These are phyloP conservation scores for Platycercus adscitus DNA, from an alignment of 2,113 vertebrate species.

Conservation along the genomic window DNA sequence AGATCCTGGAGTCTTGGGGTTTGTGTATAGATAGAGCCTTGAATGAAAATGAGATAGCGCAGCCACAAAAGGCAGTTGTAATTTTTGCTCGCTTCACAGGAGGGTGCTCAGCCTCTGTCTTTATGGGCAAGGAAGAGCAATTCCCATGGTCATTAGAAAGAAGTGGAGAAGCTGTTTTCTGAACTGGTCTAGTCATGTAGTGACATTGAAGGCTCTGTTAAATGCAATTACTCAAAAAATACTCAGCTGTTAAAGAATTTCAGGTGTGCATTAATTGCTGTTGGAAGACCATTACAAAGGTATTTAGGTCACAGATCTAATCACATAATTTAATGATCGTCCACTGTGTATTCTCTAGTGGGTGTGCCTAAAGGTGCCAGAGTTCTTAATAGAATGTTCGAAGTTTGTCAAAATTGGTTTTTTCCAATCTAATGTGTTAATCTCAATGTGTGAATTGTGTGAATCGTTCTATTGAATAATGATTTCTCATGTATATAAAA, in stretches of 20 bases:
- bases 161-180: neutral
- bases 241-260: neutral
- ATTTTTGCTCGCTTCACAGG: constrained; percentile 63
- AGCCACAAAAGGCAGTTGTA: constrained; percentile 52
- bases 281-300: neutral
- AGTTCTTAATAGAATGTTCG: neutral
- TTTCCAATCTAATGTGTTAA: neutral
- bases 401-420: neutral
- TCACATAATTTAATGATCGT: neutral
- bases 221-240: neutral
- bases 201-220: neutral
- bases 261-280: constrained; percentile 14
- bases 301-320: constrained; percentile 51
- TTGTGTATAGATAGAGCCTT: neutral
- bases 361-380: neutral
- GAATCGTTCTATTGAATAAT: neutral
- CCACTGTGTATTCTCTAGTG: neutral
- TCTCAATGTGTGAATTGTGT: neutral
- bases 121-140: neutral
- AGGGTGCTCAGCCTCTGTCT: constrained; percentile 64
- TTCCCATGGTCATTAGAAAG: neutral
- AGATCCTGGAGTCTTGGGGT: neutral
- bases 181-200: neutral
- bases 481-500: neutral
- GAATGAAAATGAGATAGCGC: neutral